Conservation (phyloP, 2,888 invertebrate species). For the Conus canariensis region DNA sequence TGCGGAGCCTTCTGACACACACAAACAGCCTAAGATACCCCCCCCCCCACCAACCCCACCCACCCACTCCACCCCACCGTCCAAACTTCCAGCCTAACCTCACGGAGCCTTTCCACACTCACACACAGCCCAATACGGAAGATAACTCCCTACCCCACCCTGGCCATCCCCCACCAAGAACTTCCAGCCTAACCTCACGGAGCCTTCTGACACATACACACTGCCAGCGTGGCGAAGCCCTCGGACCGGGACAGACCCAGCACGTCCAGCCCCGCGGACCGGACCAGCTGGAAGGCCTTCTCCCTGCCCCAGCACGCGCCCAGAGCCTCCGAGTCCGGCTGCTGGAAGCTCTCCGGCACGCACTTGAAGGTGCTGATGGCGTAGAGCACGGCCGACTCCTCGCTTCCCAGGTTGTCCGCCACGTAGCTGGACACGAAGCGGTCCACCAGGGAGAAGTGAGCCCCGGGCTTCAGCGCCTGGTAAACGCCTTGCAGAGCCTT, state of each 20-base stretch:
- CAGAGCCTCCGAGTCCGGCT: slow-evolving; percentile 41
- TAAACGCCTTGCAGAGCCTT: slow-evolving; percentile 43
- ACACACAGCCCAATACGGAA: background rate
- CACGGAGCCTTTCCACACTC: slow-evolving; percentile 3
- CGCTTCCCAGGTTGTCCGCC: slow-evolving; percentile 37
- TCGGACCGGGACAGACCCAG: background rate
- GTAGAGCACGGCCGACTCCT: slow-evolving; percentile 36
- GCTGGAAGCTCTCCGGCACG: slow-evolving; percentile 51
- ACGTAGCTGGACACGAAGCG: slow-evolving; percentile 31
- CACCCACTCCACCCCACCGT: no score
- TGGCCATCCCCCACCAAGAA: no score
- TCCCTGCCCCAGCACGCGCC: slow-evolving; percentile 48
- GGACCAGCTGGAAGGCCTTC: slow-evolving; percentile 28
- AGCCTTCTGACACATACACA: slow-evolving; percentile 32
- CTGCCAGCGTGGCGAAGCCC: background rate
- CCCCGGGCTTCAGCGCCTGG: slow-evolving; percentile 34
- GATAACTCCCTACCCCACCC: no score
- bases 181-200: background rate
- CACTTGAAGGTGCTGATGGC: slow-evolving; percentile 47
- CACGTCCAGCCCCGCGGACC: slow-evolving; percentile 45
- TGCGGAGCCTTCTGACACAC: no score
- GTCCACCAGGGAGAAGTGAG: slow-evolving; percentile 39
- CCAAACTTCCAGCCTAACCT: no score
- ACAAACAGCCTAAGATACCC: no score
- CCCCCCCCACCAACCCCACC: no score